Percentiles rank a stretch among this genome's conserved stretches.
phyloP scores from a whole-genome alignment of 2,888 invertebrate genomes.

The Serripes groenlandicus region DNA sequence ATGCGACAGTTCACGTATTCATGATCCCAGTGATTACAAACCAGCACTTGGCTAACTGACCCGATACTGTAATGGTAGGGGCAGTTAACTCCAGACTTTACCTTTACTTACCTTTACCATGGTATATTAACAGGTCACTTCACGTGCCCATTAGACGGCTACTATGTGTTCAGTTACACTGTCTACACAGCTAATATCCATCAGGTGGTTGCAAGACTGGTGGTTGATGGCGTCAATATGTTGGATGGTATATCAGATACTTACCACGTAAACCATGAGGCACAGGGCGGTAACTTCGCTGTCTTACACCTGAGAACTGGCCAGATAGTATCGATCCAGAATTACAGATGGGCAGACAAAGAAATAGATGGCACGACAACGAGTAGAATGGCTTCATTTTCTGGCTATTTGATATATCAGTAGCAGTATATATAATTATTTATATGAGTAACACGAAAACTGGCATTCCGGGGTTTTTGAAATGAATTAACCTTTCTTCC shows the following conservation, averaged over 20 bases:
- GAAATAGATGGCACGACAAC: background rate
- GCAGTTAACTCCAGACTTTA: no score
- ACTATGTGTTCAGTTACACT: slow-evolving; percentile 20
- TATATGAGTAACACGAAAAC: no score
- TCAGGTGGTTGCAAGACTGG: slow-evolving; percentile 34
- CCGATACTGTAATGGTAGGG: no score
- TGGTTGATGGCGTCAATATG: slow-evolving; percentile 19
- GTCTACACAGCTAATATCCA: slow-evolving; percentile 23
- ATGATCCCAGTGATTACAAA: no score
- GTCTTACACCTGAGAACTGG: slow-evolving; percentile 21
- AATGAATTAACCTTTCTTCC: no score
- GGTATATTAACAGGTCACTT: slow-evolving; percentile 43
- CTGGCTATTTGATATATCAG: slow-evolving; percentile 37
- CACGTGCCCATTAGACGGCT: slow-evolving; percentile 17
- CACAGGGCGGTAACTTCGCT: slow-evolving; percentile 34
- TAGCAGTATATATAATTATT: no score
- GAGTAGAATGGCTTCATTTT: slow-evolving; percentile 29
- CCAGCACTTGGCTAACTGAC: no score
- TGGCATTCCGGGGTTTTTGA: no score
- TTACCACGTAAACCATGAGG: slow-evolving; percentile 26
- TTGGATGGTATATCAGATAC: slow-evolving; percentile 40
- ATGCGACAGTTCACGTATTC: no score
- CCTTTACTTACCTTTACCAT: no score
- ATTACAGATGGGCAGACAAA: slow-evolving; percentile 33
- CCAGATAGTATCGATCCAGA: slow-evolving; percentile 30